phyloP scores from a whole-genome alignment of 2,797 vertebrate genomes.

The Valencia hispanica region DNA sequence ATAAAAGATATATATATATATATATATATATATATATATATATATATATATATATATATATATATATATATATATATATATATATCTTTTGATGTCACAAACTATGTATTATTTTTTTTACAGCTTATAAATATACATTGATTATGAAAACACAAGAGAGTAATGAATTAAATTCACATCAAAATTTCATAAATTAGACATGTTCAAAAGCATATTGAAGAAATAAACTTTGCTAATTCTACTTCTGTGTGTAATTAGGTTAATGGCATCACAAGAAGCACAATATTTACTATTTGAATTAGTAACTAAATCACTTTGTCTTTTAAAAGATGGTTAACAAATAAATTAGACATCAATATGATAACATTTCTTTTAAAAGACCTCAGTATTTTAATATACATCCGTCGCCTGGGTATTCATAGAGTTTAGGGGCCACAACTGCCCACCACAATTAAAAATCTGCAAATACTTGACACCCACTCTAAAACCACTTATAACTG shows the following conservation, averaged over 20 bases:
- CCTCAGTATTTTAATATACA: background rate
- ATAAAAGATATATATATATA: too few species aligned
- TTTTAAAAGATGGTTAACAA: background rate
- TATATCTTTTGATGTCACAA: too few species aligned
- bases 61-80: too few species aligned
- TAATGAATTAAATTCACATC: background rate
- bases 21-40: too few species aligned
- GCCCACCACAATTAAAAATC: too few species aligned
- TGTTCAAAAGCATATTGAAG: background rate
- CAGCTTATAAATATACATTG: background rate
- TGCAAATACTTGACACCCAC: too few species aligned
- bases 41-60: too few species aligned
- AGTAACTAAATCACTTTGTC: background rate
- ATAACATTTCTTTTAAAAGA: background rate
- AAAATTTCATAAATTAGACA: background rate
- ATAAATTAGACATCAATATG: background rate
- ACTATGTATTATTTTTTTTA: background rate
- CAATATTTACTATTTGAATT: background rate
- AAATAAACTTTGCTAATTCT: background rate
- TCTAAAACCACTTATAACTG: too few species aligned
- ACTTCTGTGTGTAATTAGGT: background rate
- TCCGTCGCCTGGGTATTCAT: too few species aligned
- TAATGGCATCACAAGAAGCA: background rate
- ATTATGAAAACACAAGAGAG: background rate
- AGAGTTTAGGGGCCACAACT: too few species aligned